These are phyloP conservation scores for Delphinus delphis DNA, from an alignment of 2,113 vertebrate genomes.

Conservation along the genomic window DNA sequence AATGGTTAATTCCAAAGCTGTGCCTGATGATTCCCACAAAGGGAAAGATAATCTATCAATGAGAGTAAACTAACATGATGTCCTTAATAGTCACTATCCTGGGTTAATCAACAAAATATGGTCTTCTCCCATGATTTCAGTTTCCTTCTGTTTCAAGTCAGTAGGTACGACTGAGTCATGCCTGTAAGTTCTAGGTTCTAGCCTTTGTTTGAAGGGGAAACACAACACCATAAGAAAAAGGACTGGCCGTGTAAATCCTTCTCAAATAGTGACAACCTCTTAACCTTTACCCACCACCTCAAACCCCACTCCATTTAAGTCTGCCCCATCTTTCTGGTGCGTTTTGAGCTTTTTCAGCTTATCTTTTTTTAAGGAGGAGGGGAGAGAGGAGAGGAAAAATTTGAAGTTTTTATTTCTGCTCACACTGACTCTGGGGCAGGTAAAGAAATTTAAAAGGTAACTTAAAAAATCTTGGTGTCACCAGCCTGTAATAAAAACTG, in stretches of 20 bases:
- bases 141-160: not conserved
- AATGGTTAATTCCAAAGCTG: constrained; percentile 9
- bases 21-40: not conserved
- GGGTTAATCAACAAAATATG: not conserved
- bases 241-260: not conserved
- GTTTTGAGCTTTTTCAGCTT: not conserved
- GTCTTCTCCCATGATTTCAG: not conserved
- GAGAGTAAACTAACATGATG: not conserved
- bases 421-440: not conserved
- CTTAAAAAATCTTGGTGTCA: not conserved
- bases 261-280: not conserved
- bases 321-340: not conserved
- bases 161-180: not conserved
- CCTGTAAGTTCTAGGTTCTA: not conserved
- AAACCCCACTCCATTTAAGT: not conserved
- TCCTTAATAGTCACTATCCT: not conserved
- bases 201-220: not conserved
- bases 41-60: not conserved
- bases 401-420: constrained; percentile 21
- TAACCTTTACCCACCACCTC: not conserved
- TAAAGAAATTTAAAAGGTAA: not conserved
- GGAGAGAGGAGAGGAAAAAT: not conserved
- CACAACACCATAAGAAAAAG: not conserved
- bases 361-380: not conserved
- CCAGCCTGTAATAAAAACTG: not conserved